These are phyloP conservation scores for Pycnomerus fuliginosus DNA, from an alignment of 2,888 invertebrate species.

Conservation along the genomic window DNA sequence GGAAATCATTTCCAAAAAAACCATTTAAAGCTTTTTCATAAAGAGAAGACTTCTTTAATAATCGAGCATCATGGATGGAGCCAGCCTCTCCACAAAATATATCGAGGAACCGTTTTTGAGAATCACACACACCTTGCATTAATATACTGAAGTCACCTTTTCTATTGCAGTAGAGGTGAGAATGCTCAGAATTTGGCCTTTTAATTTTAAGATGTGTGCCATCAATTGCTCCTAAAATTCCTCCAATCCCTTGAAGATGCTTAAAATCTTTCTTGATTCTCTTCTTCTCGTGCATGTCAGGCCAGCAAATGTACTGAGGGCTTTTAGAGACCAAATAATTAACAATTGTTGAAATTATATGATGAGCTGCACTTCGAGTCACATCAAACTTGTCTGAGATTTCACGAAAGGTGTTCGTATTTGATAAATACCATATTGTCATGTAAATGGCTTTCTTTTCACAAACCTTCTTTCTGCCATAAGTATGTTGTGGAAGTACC, in stretches of 20 bases:
- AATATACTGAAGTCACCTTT: slow-evolving; percentile 5
- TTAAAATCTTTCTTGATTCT: too few species aligned
- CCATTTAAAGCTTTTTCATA: slow-evolving; percentile 13
- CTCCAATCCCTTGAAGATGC: slow-evolving; percentile 4
- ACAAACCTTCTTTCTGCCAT: slow-evolving; percentile 15
- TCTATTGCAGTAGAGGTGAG: background rate
- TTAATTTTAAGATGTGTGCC: slow-evolving; percentile 4
- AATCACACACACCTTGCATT: slow-evolving; percentile 5
- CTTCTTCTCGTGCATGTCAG: background rate
- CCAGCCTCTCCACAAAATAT: slow-evolving; percentile 14
- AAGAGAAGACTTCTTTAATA: slow-evolving; percentile 11
- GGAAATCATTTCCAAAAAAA: background rate
- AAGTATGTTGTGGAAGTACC: slow-evolving; percentile 13
- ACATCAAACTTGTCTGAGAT: slow-evolving; percentile 5
- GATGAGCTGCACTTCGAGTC: slow-evolving; percentile 2
- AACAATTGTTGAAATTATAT: slow-evolving; percentile 3
- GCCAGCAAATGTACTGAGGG: background rate
- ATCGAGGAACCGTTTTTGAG: slow-evolving; percentile 3
- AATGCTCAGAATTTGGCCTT: background rate
- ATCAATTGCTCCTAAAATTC: slow-evolving; percentile 7
- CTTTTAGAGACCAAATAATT: slow-evolving; percentile 1
- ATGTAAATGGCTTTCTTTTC: slow-evolving; percentile 4
- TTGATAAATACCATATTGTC: slow-evolving; percentile 2
- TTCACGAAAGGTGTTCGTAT: slow-evolving; percentile 7
- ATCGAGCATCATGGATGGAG: slow-evolving; percentile 11